Conservation (phyloP, 1,140 invertebrate species). For the Polyergus mexicanus region DNA sequence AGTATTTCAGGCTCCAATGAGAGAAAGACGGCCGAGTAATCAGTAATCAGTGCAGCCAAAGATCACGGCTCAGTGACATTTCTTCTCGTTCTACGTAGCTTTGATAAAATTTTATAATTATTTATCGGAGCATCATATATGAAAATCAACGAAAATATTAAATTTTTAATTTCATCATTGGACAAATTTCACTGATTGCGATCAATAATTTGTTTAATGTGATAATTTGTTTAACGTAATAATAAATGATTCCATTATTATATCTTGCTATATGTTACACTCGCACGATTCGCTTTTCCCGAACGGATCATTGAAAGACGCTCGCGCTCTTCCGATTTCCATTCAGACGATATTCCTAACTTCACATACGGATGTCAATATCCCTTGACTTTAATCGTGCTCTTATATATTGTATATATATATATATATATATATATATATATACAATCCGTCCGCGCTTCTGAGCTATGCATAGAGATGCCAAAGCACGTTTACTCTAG, state of each 20-base stretch:
- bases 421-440: background rate
- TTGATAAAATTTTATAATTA: slow-evolving; percentile 23
- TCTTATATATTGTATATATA: no score
- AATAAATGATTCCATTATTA: background rate
- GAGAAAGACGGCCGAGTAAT: slow-evolving; percentile 45
- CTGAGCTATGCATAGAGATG: slow-evolving; percentile 45
- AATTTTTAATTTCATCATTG: background rate
- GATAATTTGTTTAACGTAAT: background rate
- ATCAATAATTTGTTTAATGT: background rate
- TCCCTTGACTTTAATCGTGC: slow-evolving; percentile 50
- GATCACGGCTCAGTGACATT: slow-evolving; percentile 27
- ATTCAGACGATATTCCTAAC: slow-evolving; percentile 61
- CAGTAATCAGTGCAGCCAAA: slow-evolving; percentile 51
- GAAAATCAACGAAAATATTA: background rate
- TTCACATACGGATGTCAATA: slow-evolving; percentile 47
- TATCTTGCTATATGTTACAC: background rate
- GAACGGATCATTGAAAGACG: slow-evolving; percentile 36
- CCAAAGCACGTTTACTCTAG: slow-evolving; percentile 59
- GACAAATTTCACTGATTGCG: background rate
- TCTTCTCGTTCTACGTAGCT: background rate
- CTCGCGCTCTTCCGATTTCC: slow-evolving; percentile 9
- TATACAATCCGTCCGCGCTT: slow-evolving; percentile 18
- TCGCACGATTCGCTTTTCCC: slow-evolving; percentile 17
- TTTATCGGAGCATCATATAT: background rate
- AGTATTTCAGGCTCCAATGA: slow-evolving; percentile 6